Conservation (phyloP, 1,140 invertebrate species). For the Aphis craccivora region DNA sequence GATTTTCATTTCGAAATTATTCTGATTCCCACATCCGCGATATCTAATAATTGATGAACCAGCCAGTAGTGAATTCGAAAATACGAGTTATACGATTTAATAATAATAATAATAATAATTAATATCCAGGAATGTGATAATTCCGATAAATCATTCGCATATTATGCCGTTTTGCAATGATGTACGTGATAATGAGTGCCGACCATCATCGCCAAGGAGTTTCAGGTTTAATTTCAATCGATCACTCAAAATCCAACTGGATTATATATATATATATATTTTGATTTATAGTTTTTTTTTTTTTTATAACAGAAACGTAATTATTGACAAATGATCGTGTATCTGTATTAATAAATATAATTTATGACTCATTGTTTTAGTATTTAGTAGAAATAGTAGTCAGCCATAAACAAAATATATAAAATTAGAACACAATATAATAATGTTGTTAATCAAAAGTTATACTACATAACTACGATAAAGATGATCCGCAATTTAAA, state of each 20-base stretch:
- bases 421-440: neutral
- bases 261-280: neutral
- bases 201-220: neutral
- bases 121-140: neutral
- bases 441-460: neutral
- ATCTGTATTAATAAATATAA: neutral
- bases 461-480: neutral
- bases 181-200: neutral
- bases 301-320: neutral
- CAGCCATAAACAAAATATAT: neutral
- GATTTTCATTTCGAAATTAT: slow-evolving; percentile 2
- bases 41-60: neutral
- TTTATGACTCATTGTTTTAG: neutral
- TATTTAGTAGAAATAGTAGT: neutral
- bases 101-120: neutral
- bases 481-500: neutral
- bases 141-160: slow-evolving; percentile 11
- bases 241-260: neutral
- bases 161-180: slow-evolving; percentile 8
- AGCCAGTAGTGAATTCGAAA: neutral
- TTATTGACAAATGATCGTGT: neutral
- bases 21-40: neutral
- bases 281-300: slow-evolving; percentile 9
- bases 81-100: neutral
- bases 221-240: slow-evolving; percentile 8